A percentile compares a stretch with the other conserved stretches of the same genome.
phyloP scores from a whole-genome alignment of 2,888 invertebrate genomes.

The Temnothorax unifasciatus region DNA sequence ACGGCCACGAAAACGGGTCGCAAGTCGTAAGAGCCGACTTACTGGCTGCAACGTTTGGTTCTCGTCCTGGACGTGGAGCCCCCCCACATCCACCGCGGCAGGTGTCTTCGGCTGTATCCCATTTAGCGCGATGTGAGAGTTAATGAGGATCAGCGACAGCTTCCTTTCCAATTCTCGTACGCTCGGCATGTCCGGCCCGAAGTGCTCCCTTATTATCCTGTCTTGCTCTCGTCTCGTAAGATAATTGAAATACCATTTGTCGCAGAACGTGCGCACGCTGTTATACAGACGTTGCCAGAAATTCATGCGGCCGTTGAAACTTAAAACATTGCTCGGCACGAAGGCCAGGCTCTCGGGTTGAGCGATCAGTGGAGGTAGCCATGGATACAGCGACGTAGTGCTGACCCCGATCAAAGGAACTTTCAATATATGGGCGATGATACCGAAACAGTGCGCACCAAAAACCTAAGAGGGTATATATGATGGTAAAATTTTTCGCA shows the following conservation, averaged over 20 bases:
- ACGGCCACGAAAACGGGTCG: neutral
- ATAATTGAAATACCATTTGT: constrained; percentile 71
- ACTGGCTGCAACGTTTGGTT: constrained; percentile 73
- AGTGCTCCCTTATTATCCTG: constrained; percentile 71
- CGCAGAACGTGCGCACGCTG: constrained; percentile 55
- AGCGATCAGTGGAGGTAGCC: constrained; percentile 75
- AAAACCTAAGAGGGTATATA: constrained; percentile 60
- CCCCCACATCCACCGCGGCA: constrained; percentile 87
- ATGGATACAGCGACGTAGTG: constrained; percentile 78
- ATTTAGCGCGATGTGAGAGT: constrained; percentile 87
- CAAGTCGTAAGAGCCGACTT: constrained; percentile 36
- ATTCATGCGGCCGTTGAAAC: constrained; percentile 68
- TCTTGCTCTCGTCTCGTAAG: constrained; percentile 70
- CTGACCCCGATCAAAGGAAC: constrained; percentile 78
- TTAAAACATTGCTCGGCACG: constrained; percentile 69
- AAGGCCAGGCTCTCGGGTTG: constrained; percentile 80
- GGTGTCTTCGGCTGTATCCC: constrained; percentile 86
- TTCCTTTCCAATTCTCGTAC: constrained; percentile 86
- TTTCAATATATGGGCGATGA: constrained; percentile 76
- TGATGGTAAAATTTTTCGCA: neutral
- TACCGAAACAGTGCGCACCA: constrained; percentile 78
- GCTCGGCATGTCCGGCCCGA: constrained; percentile 81
- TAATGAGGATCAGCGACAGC: constrained; percentile 87
- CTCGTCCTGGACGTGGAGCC: constrained; percentile 87
- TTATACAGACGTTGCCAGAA: constrained; percentile 79